phyloP scores from a whole-genome alignment of 2,888 invertebrate genomes.

The Eremobia ochroleuca region DNA sequence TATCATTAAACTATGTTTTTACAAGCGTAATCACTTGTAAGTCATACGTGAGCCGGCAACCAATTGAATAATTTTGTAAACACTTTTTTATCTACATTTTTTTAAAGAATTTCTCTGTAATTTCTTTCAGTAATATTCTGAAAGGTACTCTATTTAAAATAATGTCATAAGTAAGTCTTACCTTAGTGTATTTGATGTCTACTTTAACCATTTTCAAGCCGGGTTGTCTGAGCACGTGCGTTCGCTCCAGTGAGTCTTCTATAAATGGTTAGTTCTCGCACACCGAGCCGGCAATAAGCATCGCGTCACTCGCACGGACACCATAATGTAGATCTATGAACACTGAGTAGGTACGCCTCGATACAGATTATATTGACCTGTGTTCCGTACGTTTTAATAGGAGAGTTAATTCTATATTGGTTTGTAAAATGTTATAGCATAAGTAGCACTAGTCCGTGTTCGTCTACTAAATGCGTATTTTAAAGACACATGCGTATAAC shows the following conservation, averaged over 20 bases:
- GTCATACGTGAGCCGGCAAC: slow-evolving; percentile 3
- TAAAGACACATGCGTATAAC: slow-evolving; percentile 14
- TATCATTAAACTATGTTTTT: slow-evolving; percentile 25
- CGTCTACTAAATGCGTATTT: background rate
- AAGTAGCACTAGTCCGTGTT: background rate
- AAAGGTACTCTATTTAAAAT: background rate
- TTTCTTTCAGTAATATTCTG: background rate
- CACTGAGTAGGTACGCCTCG: slow-evolving; percentile 21
- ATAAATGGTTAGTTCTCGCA: slow-evolving; percentile 47
- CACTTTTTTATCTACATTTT: slow-evolving; percentile 1
- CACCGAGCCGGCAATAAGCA: slow-evolving; percentile 22
- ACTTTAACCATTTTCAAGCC: slow-evolving; percentile 85
- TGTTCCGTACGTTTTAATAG: slow-evolving; percentile 49
- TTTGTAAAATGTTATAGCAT: background rate
- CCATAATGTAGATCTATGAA: background rate
- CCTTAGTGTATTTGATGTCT: slow-evolving; percentile 89
- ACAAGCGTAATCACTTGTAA: background rate
- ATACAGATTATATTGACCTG: slow-evolving; percentile 16
- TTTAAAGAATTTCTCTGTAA: background rate
- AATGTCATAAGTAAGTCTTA: slow-evolving; percentile 66
- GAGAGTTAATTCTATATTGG: background rate
- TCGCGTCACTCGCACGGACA: slow-evolving; percentile 18
- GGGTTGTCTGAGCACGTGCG: slow-evolving; percentile 67
- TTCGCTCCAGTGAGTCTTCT: slow-evolving; percentile 61
- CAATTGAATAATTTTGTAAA: slow-evolving; percentile 14